Evolutionary conservation across 2,888 invertebrate species (phyloP), one percentile per base, ranked within the genome.

Genomic region (Sinopyrophorus schimmeli): DNA sequence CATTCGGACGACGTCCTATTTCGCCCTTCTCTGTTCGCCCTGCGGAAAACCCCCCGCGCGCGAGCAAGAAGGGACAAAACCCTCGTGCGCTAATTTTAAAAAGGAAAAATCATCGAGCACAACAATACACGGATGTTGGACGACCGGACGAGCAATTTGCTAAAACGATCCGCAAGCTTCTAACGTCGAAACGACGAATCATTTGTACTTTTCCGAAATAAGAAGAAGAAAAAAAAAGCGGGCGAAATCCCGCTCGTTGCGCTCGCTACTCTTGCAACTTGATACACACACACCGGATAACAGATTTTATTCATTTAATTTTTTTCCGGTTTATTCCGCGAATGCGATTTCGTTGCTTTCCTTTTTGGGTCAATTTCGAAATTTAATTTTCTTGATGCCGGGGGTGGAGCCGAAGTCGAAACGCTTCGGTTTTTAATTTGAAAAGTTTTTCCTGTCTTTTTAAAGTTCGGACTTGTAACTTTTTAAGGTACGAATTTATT

Each of bases 121-220:
- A 61, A 60, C n/a, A n/a, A n/a, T n/a, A n/a, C 58, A 47, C 54
- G 57, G 41, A 43, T 32, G 38, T 42, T 23, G 31, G 57, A 57
- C n/a, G n/a, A n/a, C 62, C 63, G 66, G 66, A 66, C 64, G 63
- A 59, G 66, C 67, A 67, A 67, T 67, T 66, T 66, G 61, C 64
- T 64, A 63, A 62, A 65, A 61, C 65, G 65, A 59, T 65, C 58
- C 49, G 54, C 56, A 58, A n/a, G 59, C 57, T 58, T 60, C 59
- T 54, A 54, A 57, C 47, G 54, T 52, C 54, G 56, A 55, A 60
- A 59, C 54, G 53, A 47, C 58, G 55, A 55, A 59, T 55, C 61
- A 59, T 63, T 62, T 60, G 59, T 61, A 55, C 51, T 32, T n/a
- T n/a, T n/a, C 18, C 11, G 27, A 39, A 43, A 62, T 63, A 63